Base-by-base conservation (phyloP, 2,888 invertebrate genomes). In the Campoletis raptor region DNA sequence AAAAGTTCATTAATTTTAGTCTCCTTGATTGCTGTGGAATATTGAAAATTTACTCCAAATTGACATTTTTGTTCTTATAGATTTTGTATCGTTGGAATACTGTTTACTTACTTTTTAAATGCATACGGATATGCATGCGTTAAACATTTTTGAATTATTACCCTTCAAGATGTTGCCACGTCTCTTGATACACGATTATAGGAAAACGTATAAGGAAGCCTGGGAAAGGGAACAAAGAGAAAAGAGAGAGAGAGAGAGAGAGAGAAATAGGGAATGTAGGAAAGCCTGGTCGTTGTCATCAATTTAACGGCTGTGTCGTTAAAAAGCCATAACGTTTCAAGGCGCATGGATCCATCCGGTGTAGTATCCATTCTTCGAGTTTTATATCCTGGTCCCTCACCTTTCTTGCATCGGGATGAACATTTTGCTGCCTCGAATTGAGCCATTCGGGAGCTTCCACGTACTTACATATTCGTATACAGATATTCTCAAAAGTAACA, bases 261-360 rank as follows among this genome's bases (percentile, higher is more conserved):
- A 21, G 40, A 0, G 73, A 37, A n/a, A n/a, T 2, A 48, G 21
- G 18, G n/a, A n/a, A 40, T 18, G 21, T 21, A 45, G 24, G 40
- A 61, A 64, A 76, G 45, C 61, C 52, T 52, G 45, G 72, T 48
- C 40, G 52, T 48, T n/a, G n/a, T n/a, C 79, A 79, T 85, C 70
- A 76, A 87, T 79, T 87, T 87, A 87, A 87, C 87, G 87, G 83
- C 80, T n/a, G 57, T 80, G 87, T 82, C 87, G 85, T 87, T 87
- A 87, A 87, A 87, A 83, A 82, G 87, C 85, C 76, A 82, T 85
- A 87, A 85, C 70, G 61, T 70, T 76, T 57, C 73, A 24, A 67
- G 72, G 66, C 54, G 86, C 70, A 40, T 30, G 76, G 66, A 57
- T 80, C 85, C 85, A 87, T 82, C 52, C 76, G 80, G 37, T 61